These are phyloP conservation scores for Diabrotica balteata DNA, from an alignment of 2,888 invertebrate species.

Conservation along the genomic window DNA sequence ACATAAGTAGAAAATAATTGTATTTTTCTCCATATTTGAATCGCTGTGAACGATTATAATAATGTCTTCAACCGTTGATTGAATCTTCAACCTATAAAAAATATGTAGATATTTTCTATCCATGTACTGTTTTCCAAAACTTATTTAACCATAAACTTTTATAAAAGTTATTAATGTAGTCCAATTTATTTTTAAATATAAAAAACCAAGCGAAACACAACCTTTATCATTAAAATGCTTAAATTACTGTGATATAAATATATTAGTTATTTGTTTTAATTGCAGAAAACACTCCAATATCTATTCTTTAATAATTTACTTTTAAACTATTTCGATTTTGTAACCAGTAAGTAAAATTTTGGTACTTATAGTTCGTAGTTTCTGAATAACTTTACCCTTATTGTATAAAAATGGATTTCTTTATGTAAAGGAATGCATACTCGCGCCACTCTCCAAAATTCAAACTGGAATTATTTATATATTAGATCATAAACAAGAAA, in stretches of 20 bases:
- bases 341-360: slow-evolving; percentile 16
- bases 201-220: slow-evolving; percentile 4
- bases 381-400: slow-evolving; percentile 18
- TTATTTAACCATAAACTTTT: too few species aligned
- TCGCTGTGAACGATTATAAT: too few species aligned
- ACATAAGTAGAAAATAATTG: too few species aligned
- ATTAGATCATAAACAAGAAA: neutral
- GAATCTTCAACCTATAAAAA: too few species aligned
- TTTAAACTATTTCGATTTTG: slow-evolving; percentile 12
- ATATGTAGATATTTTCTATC: too few species aligned
- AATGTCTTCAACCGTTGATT: too few species aligned
- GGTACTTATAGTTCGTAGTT: slow-evolving; percentile 22
- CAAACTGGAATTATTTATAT: too few species aligned
- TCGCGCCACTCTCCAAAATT: slow-evolving; percentile 2
- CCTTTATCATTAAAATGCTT: slow-evolving; percentile 36
- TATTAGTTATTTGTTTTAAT: slow-evolving; percentile 33
- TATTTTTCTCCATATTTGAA: too few species aligned
- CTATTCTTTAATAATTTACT: slow-evolving; percentile 5
- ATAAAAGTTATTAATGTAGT: too few species aligned
- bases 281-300: slow-evolving; percentile 20
- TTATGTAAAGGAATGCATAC: slow-evolving; percentile 25
- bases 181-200: too few species aligned
- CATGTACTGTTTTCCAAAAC: too few species aligned
- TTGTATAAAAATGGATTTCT: slow-evolving; percentile 29
- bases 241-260: slow-evolving; percentile 44